Evolutionary conservation across 1,140 invertebrate genomes (phyloP).

Genomic region (Stegodyphus dumicola): DNA sequence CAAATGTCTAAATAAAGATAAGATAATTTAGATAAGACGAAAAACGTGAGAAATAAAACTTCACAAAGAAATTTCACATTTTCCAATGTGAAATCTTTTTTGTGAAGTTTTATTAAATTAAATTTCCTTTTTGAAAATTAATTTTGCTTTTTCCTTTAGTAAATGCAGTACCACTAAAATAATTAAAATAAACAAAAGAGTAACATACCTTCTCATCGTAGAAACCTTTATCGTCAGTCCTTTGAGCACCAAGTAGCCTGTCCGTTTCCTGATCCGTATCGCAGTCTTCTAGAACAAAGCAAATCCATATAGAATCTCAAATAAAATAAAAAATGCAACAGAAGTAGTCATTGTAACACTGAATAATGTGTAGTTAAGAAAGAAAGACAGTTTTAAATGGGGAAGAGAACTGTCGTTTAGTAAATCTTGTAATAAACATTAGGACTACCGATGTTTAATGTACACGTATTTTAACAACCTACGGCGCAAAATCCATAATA

Average conservation of each 20-base stretch:
- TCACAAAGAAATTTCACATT: too few relatives aligned
- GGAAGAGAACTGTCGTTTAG: too few relatives aligned
- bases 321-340: neutral
- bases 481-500: too few relatives aligned
- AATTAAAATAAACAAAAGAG: constrained; percentile 8
- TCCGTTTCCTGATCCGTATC: constrained; percentile 79
- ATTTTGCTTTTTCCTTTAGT: neutral
- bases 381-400: too few relatives aligned
- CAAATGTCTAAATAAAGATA: too few relatives aligned
- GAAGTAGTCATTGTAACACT: neutral
- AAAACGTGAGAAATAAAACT: neutral
- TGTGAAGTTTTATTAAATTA: too few relatives aligned
- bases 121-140: too few relatives aligned
- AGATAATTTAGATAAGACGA: too few relatives aligned
- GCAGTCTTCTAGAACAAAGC: constrained; percentile 61
- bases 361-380: neutral
- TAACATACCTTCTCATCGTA: constrained; percentile 83
- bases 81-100: too few relatives aligned
- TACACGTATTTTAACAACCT: too few relatives aligned
- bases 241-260: constrained; percentile 85
- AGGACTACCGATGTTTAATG: too few relatives aligned
- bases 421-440: too few relatives aligned
- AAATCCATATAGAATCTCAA: neutral
- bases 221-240: constrained; percentile 89
- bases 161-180: neutral